Evolutionary conservation across 2,888 invertebrate species (phyloP), one percentile per base, ranked within the genome.

Genomic region (Scelioninae gen. 2): DNA sequence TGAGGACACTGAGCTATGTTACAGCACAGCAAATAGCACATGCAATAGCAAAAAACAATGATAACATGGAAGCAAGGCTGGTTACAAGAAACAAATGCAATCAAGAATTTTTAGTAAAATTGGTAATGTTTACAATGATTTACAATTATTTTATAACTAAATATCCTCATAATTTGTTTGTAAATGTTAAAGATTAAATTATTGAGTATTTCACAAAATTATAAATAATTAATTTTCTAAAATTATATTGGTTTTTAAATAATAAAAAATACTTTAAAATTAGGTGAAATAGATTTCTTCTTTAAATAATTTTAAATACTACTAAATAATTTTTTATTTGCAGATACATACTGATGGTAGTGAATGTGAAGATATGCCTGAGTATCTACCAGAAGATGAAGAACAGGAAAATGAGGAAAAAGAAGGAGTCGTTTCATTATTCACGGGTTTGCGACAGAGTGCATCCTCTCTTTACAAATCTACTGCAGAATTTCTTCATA

Each of bases 11-110:
- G 58, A 81, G 78, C 55, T 84, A 81, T 69, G 83, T 87, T 10
- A 84, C 84, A 7, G 82, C 86, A 0, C 84, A 84, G 75, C 84
- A 83, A 78, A 85, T 87, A 52, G 86, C 86, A 0, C 84, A 86
- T 64, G 84, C 84, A 33, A 86, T 87, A 63, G 79, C 79, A 41
- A 82, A 82, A 67, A 83, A 86, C 76, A 84, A 84, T 37, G 79
- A 80, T 10, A 83, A 80, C 45, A 85, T 87, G 85, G 84, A 85
- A 71, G 86, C 86, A 9, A 82, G 81, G 81, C 77, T 87, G 74
- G 84, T 87, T 50, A 82, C 85, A 10, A 85, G 81, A 71, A 87
- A 87, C 77, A 86, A 85, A 78, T 83, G 82, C 43, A 86, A 86
- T 79, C 87, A 86, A 81, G 87, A 87, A 57, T 86, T 84, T 79